A percentile compares a stretch with the other conserved stretches of the same genome.
Conservation (phyloP, 2,797 vertebrate species). For the Lagorchestes hirsutus region DNA sequence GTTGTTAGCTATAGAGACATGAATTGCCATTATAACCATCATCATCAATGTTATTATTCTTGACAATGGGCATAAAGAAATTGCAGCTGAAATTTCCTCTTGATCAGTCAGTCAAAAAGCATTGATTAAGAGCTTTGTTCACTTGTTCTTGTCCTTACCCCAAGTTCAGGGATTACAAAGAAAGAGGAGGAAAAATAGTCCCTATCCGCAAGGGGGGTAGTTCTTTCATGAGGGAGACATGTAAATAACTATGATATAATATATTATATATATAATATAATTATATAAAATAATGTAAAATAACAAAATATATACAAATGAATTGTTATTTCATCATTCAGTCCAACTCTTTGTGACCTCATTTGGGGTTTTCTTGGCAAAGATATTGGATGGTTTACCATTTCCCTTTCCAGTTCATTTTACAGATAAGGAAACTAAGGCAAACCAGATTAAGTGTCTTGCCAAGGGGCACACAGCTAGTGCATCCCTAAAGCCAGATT, state of each 20-base stretch:
- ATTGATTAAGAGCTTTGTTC: background rate
- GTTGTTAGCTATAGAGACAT: background rate
- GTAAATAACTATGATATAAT: background rate
- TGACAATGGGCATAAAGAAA: background rate
- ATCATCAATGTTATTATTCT: background rate
- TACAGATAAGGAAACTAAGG: background rate
- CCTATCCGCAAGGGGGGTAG: rapidly evolving
- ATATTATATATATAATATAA: no score
- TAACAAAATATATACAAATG: no score
- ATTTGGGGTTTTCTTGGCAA: background rate
- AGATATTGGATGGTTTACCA: background rate
- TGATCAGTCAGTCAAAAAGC: background rate
- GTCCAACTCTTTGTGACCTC: background rate
- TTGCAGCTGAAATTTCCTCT: background rate
- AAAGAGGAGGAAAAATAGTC: background rate
- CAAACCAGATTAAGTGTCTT: background rate
- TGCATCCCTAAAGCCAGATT: background rate
- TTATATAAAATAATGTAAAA: no score
- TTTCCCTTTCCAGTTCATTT: background rate
- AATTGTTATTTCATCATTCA: background rate
- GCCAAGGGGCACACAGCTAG: background rate
- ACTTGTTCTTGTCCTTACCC: background rate
- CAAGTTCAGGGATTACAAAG: background rate
- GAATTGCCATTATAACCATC: background rate
- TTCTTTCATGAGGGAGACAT: background rate